Conservation (phyloP, 2,888 invertebrate species). For the Belgica antarctica region DNA sequence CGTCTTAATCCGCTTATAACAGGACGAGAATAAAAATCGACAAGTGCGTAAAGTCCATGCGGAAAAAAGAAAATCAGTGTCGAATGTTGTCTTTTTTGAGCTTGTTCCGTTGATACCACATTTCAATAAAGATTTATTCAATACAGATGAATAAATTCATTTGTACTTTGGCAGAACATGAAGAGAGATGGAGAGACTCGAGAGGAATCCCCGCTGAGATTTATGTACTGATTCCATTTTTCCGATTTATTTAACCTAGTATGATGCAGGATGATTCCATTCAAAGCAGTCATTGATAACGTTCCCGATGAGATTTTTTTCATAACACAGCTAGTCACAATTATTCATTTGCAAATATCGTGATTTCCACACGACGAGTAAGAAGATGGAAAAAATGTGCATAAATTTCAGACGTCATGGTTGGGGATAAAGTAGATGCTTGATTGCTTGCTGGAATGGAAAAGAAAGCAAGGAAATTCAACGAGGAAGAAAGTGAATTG, state of each 20-base stretch:
- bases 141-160: too few species aligned
- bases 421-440: constrained; percentile 11
- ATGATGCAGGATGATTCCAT: constrained; percentile 10
- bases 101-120: neutral
- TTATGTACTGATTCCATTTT: constrained; percentile 27
- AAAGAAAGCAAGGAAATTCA: too few species aligned
- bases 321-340: too few species aligned
- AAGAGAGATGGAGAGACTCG: neutral
- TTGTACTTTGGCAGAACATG: too few species aligned
- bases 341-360: constrained; percentile 34
- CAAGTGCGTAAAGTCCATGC: constrained; percentile 18
- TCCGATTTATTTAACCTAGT: constrained; percentile 41
- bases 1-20: constrained; percentile 3
- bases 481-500: too few species aligned
- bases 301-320: too few species aligned
- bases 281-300: constrained; percentile 35
- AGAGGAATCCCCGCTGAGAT: constrained; percentile 11
- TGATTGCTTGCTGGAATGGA: too few species aligned
- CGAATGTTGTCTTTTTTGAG: neutral
- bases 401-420: constrained; percentile 30
- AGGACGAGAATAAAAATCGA: neutral
- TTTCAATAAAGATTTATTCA: neutral
- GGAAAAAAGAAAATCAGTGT: neutral
- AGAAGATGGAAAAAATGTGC: constrained; percentile 29
- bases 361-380: constrained; percentile 29